Base-by-base conservation (phyloP, 1,140 invertebrate species). In the Aleiodes sp. region DNA sequence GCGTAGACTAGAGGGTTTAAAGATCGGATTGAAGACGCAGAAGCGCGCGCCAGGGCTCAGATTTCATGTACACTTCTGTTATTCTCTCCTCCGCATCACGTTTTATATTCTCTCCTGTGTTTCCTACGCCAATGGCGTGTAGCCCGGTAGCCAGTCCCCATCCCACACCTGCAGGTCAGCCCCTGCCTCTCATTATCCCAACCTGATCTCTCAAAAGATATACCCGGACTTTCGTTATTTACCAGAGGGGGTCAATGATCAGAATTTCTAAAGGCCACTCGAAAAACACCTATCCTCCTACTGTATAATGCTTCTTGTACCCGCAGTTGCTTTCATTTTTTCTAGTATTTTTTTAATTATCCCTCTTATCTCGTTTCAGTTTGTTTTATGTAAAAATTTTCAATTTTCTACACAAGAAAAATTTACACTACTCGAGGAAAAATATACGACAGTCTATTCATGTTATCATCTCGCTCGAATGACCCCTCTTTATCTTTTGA, bases 201-300 rank as follows among this genome's bases (percentile, higher is more conserved):
- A 80, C 79, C 76, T 80, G 82, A 84, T 84, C 81, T 82, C 77
- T 81, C 76, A 75, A 82, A 83, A 82, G 77, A 83, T 84, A 84
- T 79, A 80, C 79, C 69, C 68, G 69, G 74, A 79, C 77, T 81
- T 80, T 79, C 77, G 78, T 85, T 85, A 85, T 85, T 85, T 84
- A 84, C 83, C 78, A 70, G 77, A 76, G 81, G 78, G 72, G 78
- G 76, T 79, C 77, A 84, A 81, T 78, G 78, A 82, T 80, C 79
- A 80, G 77, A 79, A 78, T 76, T 84, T 83, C 73, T 79, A 79
- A 75, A 79, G 76, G 70, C 65, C 76, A 69, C 74, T 80, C 70
- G 74, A 75, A 72, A 76, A 76, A 74, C 73, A 75, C 77, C 73
- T 78, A 73, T 67, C 28, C 63, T 60, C 35, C 43, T 43, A 56